These are phyloP conservation scores for Caenorhabditis sp. DNA, from an alignment of 2,888 invertebrate species.

Conservation along the genomic window DNA sequence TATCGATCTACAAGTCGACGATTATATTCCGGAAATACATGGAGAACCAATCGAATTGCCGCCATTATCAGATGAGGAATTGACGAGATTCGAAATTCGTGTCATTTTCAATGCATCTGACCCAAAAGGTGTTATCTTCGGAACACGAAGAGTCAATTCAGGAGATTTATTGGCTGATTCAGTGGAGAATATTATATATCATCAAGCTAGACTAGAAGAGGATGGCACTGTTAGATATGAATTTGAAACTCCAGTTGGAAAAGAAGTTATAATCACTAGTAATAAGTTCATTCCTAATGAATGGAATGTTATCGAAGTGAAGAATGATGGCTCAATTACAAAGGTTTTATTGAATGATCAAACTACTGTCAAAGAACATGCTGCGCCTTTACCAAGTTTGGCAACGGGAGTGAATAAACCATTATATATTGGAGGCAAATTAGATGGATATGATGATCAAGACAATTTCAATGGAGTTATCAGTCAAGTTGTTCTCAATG, in stretches of 20 bases:
- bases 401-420: conserved; percentile 21
- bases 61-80: conserved; percentile 55
- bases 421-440: conserved; percentile 31
- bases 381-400: conserved; percentile 15
- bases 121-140: conserved; percentile 44
- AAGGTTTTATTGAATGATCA: conserved; percentile 37
- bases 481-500: conserved; percentile 52
- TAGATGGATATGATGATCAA: conserved; percentile 16
- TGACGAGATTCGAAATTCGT: conserved; percentile 51
- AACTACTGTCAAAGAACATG: conserved; percentile 23
- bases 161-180: conserved; percentile 22
- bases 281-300: conserved; percentile 41
- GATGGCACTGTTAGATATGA: conserved; percentile 58
- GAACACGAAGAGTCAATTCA: conserved; percentile 20
- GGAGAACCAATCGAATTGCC: conserved; percentile 59
- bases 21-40: conserved; percentile 60
- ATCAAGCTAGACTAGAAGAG: conserved; percentile 35
- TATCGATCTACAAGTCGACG: conserved; percentile 58
- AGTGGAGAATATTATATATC: conserved; percentile 19
- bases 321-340: conserved; percentile 27
- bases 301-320: conserved; percentile 56
- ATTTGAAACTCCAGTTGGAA: conserved; percentile 60
- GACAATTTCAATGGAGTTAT: conserved; percentile 45
- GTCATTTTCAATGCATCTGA: conserved; percentile 51
- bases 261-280: conserved; percentile 41